These are phyloP conservation scores for Tridacna crocea DNA, from an alignment of 2,888 invertebrate species.

Conservation along the genomic window DNA sequence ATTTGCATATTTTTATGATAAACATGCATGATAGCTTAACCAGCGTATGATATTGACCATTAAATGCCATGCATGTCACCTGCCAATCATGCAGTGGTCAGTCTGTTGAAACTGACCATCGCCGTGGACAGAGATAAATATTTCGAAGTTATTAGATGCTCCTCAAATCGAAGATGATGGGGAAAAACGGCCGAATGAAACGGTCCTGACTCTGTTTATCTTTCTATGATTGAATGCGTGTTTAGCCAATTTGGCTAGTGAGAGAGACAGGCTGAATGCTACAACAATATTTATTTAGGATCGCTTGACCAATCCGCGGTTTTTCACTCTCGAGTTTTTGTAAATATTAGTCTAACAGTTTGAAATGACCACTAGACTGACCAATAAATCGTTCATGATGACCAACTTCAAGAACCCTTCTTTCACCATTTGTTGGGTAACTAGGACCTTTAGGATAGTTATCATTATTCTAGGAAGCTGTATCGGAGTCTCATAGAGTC, in stretches of 20 bases:
- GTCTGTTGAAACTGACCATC: slow-evolving; percentile 25
- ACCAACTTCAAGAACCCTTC: background rate
- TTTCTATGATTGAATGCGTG: slow-evolving; percentile 35
- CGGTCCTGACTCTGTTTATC: slow-evolving; percentile 24
- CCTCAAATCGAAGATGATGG: slow-evolving; percentile 21
- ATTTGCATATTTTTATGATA: slow-evolving; percentile 17
- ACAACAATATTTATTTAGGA: slow-evolving; percentile 53
- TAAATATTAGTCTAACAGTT: slow-evolving; percentile 28
- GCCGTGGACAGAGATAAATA: slow-evolving; percentile 53
- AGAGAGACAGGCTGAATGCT: slow-evolving; percentile 16
- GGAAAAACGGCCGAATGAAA: slow-evolving; percentile 15
- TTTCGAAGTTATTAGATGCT: slow-evolving; percentile 35
- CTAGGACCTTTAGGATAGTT: no score
- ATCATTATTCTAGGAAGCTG: no score
- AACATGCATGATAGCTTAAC: slow-evolving; percentile 25
- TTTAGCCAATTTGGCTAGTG: slow-evolving; percentile 23
- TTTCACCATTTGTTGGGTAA: background rate
- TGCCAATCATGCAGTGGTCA: slow-evolving; percentile 54
- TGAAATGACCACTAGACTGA: background rate
- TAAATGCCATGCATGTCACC: slow-evolving; percentile 59
- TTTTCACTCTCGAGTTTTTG: slow-evolving; percentile 1
- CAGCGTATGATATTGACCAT: slow-evolving; percentile 51
- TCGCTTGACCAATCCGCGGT: slow-evolving; percentile 36
- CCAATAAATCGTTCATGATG: slow-evolving; percentile 1
- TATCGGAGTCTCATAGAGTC: no score